These are phyloP conservation scores for Mus musculus DNA, from an alignment of 2,113 vertebrate species.

Conservation along the genomic window GRCm39 chr11:117802501-117803000, in stretches of 20 bases:
- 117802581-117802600: background rate
- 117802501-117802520: background rate
- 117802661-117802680: background rate
- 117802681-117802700: background rate
- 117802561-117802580: background rate
- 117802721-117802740: background rate
- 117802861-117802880: background rate
- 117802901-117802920: background rate
- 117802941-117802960: background rate
- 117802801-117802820: background rate
- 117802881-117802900: background rate
- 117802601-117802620: too few species aligned
- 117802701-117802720: background rate
- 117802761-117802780: background rate
- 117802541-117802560: background rate
- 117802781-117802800: background rate
- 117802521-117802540: background rate
- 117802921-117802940: background rate
- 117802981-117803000: background rate
- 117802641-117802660: background rate
- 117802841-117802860: background rate
- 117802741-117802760: background rate
- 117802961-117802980: background rate
- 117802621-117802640: background rate
- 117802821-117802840: background rate